Evolutionary conservation across 1,140 invertebrate species (phyloP).

Genomic region (Dufourea novaeangliae): DNA sequence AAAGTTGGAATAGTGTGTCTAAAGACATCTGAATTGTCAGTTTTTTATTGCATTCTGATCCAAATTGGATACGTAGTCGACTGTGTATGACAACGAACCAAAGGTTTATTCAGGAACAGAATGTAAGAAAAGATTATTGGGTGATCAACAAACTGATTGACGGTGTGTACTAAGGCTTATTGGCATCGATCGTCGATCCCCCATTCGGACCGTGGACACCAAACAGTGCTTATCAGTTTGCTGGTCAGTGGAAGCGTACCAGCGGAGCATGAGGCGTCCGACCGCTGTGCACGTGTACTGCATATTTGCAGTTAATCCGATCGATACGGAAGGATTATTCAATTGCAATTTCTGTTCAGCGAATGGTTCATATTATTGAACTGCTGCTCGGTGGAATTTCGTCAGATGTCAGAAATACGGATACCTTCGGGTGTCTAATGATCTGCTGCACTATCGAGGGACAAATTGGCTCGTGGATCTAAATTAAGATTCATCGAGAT

Average conservation of each 20-base stretch:
- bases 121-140: not conserved
- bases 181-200: constrained; percentile 23
- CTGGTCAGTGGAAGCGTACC: constrained; percentile 22
- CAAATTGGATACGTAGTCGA: too few species aligned
- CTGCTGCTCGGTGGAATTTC: not conserved
- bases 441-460: not conserved
- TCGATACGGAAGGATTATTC: constrained; percentile 57
- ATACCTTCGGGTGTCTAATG: not conserved
- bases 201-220: constrained; percentile 29
- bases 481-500: not conserved
- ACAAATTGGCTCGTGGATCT: not conserved
- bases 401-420: not conserved
- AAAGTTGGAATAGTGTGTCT: too few species aligned
- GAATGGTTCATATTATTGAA: not conserved
- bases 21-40: too few species aligned
- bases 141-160: not conserved
- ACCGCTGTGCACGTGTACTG: constrained; percentile 35
- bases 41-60: too few species aligned
- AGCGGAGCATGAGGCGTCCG: constrained; percentile 24
- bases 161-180: constrained; percentile 33
- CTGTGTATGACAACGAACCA: too few species aligned
- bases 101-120: not conserved
- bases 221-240: constrained; percentile 48
- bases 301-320: constrained; percentile 60
- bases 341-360: constrained; percentile 44